Base-by-base conservation (phyloP, 1,140 invertebrate genomes). In the Drosophila rufa region DNA sequence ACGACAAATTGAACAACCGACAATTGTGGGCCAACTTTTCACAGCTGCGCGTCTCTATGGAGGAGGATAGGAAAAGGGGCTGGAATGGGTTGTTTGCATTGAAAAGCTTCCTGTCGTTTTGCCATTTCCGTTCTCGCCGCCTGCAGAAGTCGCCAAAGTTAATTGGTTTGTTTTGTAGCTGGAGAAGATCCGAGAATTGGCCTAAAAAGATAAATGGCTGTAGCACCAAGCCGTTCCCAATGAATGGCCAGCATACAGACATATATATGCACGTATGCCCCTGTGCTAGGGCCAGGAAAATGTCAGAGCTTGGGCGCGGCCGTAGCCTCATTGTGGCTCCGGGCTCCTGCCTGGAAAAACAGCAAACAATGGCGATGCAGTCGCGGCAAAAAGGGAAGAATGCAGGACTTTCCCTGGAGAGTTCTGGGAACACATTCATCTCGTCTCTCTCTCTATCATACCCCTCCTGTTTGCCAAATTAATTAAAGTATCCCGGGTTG, bases 161-260 rank as follows among this genome's bases (percentile, higher is more conserved):
- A 87, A 87, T 89, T 87, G 84, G 73, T 75, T 84, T 77, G 75
- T 75, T 89, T 80, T 84, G 69, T 89, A 78, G 64, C 67, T 81
- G 60, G 43, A 73, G 40, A 80, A 75, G 75, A 70, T 78, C 68
- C 73, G 59, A 14, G 36, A 87, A 89, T 83, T 89, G 84, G 80
- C 75, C 82, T 66, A 66, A 79, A 76, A 70, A 64, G 64, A 79
- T 66, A 68, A 64, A 76, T 55, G 58, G 47, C 48, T 53, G 14
- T 19, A 17, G 45, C 36, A 50, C 15, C 42, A 47, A 40, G 38
- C 25, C 33, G 17, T 38, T 75, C 33, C 33, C 56, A 74, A 45
- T 74, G 68, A 61, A 61, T 53, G 65, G 17, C 46, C 60, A 36
- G 36, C 45, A 30, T 40, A 27, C 25, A 25, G 50, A 27, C 38